A percentile compares a stretch with the other conserved stretches of the same genome.
phyloP scores from a whole-genome alignment of 2,888 invertebrate genomes.

The Folsomia manolachei region DNA sequence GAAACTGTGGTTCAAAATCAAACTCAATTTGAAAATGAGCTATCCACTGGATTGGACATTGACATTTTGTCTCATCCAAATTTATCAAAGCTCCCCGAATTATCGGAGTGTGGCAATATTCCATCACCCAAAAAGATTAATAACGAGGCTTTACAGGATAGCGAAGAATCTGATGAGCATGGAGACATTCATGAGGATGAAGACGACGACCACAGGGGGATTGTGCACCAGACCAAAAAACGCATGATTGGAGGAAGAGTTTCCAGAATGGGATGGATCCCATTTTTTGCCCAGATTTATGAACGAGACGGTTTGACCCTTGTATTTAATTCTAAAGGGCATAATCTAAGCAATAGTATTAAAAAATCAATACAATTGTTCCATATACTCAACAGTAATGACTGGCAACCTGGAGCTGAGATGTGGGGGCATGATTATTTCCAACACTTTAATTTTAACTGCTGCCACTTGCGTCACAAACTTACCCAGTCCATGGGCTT shows the following conservation, averaged over 20 bases:
- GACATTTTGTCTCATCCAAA: constrained; percentile 28
- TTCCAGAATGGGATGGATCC: constrained; percentile 23
- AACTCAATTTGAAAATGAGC: constrained; percentile 22
- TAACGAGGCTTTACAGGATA: not conserved
- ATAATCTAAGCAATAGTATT: too few species aligned
- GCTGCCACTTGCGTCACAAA: constrained; percentile 91
- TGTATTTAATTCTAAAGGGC: not conserved
- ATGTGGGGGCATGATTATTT: constrained; percentile 86
- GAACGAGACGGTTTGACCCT: constrained; percentile 27
- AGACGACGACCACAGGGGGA: not conserved
- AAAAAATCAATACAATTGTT: not conserved
- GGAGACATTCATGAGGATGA: not conserved
- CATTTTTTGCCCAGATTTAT: constrained; percentile 41
- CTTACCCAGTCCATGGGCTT: constrained; percentile 52
- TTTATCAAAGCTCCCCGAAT: not conserved
- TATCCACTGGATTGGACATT: constrained; percentile 28
- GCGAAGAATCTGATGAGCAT: not conserved
- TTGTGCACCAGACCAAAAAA: constrained; percentile 15
- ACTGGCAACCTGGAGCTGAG: constrained; percentile 67
- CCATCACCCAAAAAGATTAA: not conserved
- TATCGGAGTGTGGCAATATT: constrained; percentile 22
- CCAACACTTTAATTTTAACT: constrained; percentile 72
- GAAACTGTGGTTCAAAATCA: not conserved
- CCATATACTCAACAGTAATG: not conserved
- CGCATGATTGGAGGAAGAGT: constrained; percentile 38